These are phyloP conservation scores for Nycticryphes semicollaris DNA, from an alignment of 2,113 vertebrate genomes.

Conservation along the genomic window DNA sequence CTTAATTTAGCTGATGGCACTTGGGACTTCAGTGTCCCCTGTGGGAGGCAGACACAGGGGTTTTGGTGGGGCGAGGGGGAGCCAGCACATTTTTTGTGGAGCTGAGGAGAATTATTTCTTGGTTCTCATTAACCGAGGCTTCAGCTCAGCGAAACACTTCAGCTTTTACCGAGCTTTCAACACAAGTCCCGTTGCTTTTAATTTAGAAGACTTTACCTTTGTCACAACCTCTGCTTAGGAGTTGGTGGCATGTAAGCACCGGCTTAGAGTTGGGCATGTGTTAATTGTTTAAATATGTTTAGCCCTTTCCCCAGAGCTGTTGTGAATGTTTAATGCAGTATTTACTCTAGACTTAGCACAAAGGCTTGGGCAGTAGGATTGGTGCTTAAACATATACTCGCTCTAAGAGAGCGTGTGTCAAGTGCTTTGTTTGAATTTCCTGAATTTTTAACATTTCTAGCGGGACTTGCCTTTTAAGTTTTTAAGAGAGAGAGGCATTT, in stretches of 20 bases:
- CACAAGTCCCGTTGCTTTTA: slow-evolving; percentile 31
- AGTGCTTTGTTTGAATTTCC: not conserved
- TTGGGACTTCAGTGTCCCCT: not conserved
- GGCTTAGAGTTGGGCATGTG: slow-evolving; percentile 39
- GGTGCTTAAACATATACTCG: slow-evolving; percentile 17
- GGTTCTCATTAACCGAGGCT: slow-evolving; percentile 12
- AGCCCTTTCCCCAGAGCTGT: slow-evolving; percentile 55
- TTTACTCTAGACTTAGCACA: slow-evolving; percentile 50
- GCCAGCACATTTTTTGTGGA: not conserved
- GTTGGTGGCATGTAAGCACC: slow-evolving; percentile 10
- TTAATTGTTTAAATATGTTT: slow-evolving; percentile 62
- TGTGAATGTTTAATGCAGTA: slow-evolving; percentile 59
- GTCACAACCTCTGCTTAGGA: slow-evolving; percentile 36
- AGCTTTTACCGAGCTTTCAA: slow-evolving; percentile 21
- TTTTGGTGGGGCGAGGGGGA: not conserved
- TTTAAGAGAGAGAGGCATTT: not conserved
- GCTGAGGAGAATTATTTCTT: slow-evolving; percentile 13
- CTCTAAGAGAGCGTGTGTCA: not conserved
- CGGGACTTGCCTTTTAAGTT: not conserved
- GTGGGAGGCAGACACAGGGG: not conserved
- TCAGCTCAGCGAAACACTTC: slow-evolving; percentile 7
- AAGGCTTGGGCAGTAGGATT: not conserved
- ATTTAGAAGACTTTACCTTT: slow-evolving; percentile 60
- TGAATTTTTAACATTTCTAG: not conserved
- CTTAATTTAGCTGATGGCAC: not conserved